A percentile compares a stretch with the other conserved stretches of the same genome.
Evolutionary conservation across 2,113 vertebrate species (phyloP).

Genomic region (Raja brachyura): DNA sequence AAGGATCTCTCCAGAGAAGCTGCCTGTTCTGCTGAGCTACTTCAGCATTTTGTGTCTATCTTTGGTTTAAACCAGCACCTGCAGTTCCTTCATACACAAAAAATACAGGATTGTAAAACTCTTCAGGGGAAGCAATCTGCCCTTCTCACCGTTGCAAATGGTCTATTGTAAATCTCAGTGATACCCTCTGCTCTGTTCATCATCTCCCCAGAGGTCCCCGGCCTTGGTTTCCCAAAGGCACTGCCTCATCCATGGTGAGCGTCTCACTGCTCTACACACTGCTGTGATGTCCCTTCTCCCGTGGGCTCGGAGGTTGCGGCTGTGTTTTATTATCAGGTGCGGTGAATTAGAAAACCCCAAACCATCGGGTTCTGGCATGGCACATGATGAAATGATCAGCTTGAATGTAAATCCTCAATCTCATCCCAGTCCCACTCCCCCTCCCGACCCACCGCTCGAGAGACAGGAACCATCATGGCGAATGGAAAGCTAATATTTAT

Average conservation of each 20-base stretch:
- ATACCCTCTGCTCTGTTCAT: background rate
- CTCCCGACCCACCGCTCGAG: background rate
- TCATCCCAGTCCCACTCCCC: too few relatives aligned
- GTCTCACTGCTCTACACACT: background rate
- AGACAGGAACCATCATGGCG: too few relatives aligned
- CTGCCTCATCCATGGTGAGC: background rate
- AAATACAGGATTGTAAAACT: too few relatives aligned
- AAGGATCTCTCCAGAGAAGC: too few relatives aligned
- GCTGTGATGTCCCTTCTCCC: background rate
- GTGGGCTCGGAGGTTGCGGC: background rate
- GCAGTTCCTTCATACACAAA: too few relatives aligned
- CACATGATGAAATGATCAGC: background rate
- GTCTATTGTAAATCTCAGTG: too few relatives aligned
- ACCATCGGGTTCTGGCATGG: background rate
- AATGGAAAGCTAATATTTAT: too few relatives aligned
- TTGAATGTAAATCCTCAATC: background rate
- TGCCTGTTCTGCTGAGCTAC: too few relatives aligned
- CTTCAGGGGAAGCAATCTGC: too few relatives aligned
- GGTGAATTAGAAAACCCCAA: background rate
- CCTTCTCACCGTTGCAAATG: too few relatives aligned
- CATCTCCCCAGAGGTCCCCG: background rate
- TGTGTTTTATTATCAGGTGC: background rate
- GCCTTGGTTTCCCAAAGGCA: background rate
- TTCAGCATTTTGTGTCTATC: too few relatives aligned
- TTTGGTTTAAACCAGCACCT: too few relatives aligned